phyloP scores from a whole-genome alignment of 2,888 invertebrate species.

The Nymphalis polychloros region DNA sequence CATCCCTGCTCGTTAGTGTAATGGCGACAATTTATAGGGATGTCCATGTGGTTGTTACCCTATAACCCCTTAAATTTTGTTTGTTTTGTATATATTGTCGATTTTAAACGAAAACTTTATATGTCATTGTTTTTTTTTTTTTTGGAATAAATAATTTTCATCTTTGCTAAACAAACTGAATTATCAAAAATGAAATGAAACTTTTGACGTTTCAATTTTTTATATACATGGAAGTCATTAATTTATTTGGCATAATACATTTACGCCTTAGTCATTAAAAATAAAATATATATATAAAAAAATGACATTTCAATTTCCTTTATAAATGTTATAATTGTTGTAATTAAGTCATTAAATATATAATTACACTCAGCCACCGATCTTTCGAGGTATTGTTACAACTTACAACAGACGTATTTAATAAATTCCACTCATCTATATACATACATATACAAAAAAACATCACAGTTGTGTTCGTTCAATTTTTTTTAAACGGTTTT shows the following conservation, averaged over 20 bases:
- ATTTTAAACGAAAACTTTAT: background rate
- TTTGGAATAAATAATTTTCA: too few relatives aligned
- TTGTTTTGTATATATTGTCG: slow-evolving; percentile 1
- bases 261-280: too few relatives aligned
- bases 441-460: background rate
- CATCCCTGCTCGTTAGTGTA: slow-evolving; percentile 48
- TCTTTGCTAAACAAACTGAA: too few relatives aligned
- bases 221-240: background rate
- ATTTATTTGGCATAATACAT: too few relatives aligned
- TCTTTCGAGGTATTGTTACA: background rate
- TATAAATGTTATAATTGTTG: too few relatives aligned
- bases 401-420: background rate
- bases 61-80: slow-evolving; percentile 22
- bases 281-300: background rate
- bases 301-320: background rate
- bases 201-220: too few relatives aligned
- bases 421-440: background rate
- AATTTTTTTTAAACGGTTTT: too few relatives aligned
- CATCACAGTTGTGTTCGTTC: too few relatives aligned
- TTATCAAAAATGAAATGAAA: background rate
- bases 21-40: slow-evolving; percentile 23
- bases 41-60: slow-evolving; percentile 23
- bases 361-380: background rate
- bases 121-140: too few relatives aligned
- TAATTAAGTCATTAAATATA: background rate